phyloP scores from a whole-genome alignment of 2,797 vertebrate species.

The Hydrophis major region DNA sequence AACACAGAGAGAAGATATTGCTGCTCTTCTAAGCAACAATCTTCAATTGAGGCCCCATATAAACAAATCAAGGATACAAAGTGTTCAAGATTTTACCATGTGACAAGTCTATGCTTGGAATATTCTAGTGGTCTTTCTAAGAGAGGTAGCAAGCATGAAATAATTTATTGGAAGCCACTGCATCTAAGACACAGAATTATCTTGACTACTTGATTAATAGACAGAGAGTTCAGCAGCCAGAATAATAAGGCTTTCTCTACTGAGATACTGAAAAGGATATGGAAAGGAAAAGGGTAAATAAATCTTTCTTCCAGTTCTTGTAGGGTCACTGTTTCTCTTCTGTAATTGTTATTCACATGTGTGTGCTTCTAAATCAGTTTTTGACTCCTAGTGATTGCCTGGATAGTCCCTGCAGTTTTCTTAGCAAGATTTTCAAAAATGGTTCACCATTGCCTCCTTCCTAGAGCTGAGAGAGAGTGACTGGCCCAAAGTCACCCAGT shows the following conservation, averaged over 20 bases:
- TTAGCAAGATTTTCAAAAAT: background rate
- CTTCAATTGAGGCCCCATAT: background rate
- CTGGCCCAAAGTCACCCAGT: background rate
- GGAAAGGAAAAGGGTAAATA: background rate
- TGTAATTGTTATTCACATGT: background rate
- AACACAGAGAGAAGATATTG: background rate
- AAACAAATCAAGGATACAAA: background rate
- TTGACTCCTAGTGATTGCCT: background rate
- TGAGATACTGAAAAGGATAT: background rate
- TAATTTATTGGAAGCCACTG: background rate
- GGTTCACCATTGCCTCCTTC: background rate
- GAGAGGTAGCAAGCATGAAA: background rate
- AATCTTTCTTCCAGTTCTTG: background rate
- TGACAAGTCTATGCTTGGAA: background rate
- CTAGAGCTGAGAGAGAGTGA: background rate
- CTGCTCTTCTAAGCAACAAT: background rate
- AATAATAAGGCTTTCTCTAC: background rate
- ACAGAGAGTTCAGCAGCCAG: background rate
- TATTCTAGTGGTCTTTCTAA: background rate
- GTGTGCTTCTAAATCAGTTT: background rate
- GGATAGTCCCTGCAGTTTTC: background rate
- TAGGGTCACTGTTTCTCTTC: background rate
- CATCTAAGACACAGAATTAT: background rate
- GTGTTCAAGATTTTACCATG: background rate
- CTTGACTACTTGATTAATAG: background rate